Conservation (phyloP, 2,888 invertebrate species). For the Sialis fuliginosa region DNA sequence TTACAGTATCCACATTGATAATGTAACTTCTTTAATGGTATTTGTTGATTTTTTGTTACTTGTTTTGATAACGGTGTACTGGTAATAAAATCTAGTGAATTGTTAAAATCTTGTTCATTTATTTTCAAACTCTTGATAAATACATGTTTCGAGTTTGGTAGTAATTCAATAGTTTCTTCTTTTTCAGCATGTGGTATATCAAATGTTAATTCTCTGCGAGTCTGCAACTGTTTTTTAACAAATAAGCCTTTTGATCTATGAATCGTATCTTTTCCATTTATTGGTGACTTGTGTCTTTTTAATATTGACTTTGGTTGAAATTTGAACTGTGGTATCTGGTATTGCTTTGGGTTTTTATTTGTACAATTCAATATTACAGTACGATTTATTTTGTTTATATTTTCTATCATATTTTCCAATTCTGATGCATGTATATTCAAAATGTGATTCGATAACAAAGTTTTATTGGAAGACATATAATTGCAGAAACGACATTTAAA, state of each 20-base stretch:
- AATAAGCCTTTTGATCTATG: neutral
- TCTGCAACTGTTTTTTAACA: neutral
- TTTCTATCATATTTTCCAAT: neutral
- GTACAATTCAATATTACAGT: neutral
- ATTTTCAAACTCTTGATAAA: no score
- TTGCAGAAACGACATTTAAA: neutral
- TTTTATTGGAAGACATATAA: neutral
- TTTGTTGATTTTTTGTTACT: neutral
- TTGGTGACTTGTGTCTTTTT: neutral
- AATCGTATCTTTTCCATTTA: neutral
- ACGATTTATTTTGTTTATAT: neutral
- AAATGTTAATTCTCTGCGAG: neutral
- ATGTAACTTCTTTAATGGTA: neutral
- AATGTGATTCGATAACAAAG: neutral
- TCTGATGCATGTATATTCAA: neutral
- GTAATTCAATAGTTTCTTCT: no score
- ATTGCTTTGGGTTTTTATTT: neutral
- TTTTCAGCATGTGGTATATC: neutral
- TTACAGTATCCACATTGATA: slow-evolving; percentile 1
- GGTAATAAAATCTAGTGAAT: neutral
- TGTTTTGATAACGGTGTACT: neutral
- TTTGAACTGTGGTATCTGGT: neutral
- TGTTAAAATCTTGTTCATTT: neutral
- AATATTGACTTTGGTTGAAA: neutral
- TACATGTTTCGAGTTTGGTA: no score